Percentiles rank a stretch among this genome's conserved stretches.
phyloP scores from a whole-genome alignment of 2,797 vertebrate genomes.

The Eupleurogrammus muticus region DNA sequence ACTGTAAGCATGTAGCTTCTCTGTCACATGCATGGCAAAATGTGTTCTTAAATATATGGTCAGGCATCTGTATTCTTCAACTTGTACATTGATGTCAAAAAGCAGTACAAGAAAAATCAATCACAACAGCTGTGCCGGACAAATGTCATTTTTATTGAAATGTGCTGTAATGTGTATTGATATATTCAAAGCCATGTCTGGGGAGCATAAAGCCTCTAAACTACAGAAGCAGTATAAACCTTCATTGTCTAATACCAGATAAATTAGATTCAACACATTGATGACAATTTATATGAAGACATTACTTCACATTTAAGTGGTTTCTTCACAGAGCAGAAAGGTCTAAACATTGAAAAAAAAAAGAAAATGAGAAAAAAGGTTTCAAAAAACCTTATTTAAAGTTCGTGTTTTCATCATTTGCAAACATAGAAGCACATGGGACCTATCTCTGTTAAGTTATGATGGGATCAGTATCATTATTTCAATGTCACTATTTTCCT shows the following conservation, averaged over 20 bases:
- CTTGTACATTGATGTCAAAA: neutral
- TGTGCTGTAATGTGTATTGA: neutral
- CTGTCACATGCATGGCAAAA: neutral
- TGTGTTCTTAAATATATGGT: neutral
- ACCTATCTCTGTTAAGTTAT: constrained; percentile 48
- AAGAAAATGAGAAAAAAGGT: constrained; percentile 34
- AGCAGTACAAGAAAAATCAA: neutral
- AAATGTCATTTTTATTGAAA: neutral
- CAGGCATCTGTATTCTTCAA: neutral
- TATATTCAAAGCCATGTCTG: neutral
- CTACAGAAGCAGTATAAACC: neutral
- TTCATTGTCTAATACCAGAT: neutral
- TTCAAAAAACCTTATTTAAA: constrained; percentile 50
- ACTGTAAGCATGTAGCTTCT: neutral
- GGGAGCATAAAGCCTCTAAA: neutral
- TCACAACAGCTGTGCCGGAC: neutral
- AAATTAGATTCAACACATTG: neutral
- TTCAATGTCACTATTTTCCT: constrained; percentile 49
- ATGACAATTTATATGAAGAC: constrained; percentile 19
- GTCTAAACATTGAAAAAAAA: constrained; percentile 4
- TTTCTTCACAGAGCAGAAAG: neutral
- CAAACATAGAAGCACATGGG: constrained; percentile 44
- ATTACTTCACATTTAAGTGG: neutral
- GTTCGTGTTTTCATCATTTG: constrained; percentile 52
- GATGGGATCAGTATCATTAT: constrained; percentile 50